These are phyloP conservation scores for Andrena bicolor DNA, from an alignment of 2,888 invertebrate genomes.

Conservation along the genomic window DNA sequence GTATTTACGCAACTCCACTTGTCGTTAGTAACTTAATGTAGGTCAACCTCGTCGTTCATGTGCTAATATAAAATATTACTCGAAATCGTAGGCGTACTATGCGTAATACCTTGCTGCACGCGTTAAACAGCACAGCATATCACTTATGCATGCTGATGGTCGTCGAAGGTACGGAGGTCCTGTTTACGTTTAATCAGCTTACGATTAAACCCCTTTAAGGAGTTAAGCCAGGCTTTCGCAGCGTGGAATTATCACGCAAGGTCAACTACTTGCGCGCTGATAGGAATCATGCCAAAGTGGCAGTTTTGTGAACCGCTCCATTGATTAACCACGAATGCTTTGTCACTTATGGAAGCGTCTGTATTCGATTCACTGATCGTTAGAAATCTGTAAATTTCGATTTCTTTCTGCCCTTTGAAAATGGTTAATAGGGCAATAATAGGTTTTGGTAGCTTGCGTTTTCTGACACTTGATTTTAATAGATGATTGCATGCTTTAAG, in stretches of 20 bases:
- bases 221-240: conserved; percentile 67
- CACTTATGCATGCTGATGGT: conserved; percentile 51
- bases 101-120: not conserved
- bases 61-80: not conserved
- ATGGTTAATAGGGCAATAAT: too few species aligned
- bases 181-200: conserved; percentile 71
- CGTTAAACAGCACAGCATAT: conserved; percentile 13
- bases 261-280: conserved; percentile 61
- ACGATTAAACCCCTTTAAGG: conserved; percentile 73
- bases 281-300: conserved; percentile 57
- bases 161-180: conserved; percentile 57
- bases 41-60: not conserved
- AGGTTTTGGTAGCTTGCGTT: too few species aligned
- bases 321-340: not conserved
- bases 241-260: conserved; percentile 67
- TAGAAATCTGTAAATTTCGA: not conserved
- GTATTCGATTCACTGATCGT: not conserved
- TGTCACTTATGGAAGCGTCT: not conserved
- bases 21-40: not conserved
- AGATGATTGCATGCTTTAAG: too few species aligned
- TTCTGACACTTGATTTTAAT: too few species aligned
- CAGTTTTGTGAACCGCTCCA: conserved; percentile 48
- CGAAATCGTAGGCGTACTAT: not conserved
- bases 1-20: too few species aligned
- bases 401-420: not conserved